Base-by-base conservation (phyloP, 2,888 invertebrate genomes). In the Conchocele bisecta region DNA sequence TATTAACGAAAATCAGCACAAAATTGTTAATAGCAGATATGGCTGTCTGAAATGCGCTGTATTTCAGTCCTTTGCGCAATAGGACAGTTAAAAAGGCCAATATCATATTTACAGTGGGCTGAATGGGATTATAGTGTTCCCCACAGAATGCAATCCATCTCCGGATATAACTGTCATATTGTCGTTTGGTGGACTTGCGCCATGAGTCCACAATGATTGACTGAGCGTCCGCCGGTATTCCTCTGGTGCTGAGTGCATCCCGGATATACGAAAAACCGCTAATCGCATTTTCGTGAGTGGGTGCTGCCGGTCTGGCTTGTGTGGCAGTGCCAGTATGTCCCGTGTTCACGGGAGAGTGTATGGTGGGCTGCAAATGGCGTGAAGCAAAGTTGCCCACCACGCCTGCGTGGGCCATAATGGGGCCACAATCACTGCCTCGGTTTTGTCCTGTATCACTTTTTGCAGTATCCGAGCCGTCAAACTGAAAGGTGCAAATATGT, bases 401-500 rank as follows among this genome's bases (percentile, higher is more conserved):
- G 31, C 42, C n/a, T 70, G 70, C 5, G 69, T 67, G 6, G 53
- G 51, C 70, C 70, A 75, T 0, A 67, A 15, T 28, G 70, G 75
- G 22, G 59, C 70, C 9, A 70, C 26, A 7, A 64, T 20, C 2
- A 64, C 31, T 24, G 53, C 58, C 17, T 64, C 59, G 13, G 39
- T 24, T 11, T 51, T 1, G n/a, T 70, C 70, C n/a, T 26, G 6
- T 13, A n/a, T 33, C 22, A 70, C 13, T 35, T 70, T 70, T 33
- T 70, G 70, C 1, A 59, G 48, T 1, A 69, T 24, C 9, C 39
- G 11, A 1, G 58, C 3, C 3, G 65, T 20, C 17, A 76, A 5
- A 50, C 72, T 76, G 68, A 72, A 72, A 68, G 77, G 74, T 44
- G 74, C 71, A 50, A 76, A 79, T 4, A 59, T 37, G 31, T 76